Evolutionary conservation across 2,113 vertebrate genomes (phyloP).

Genomic region (Tachysurus vachellii): DNA sequence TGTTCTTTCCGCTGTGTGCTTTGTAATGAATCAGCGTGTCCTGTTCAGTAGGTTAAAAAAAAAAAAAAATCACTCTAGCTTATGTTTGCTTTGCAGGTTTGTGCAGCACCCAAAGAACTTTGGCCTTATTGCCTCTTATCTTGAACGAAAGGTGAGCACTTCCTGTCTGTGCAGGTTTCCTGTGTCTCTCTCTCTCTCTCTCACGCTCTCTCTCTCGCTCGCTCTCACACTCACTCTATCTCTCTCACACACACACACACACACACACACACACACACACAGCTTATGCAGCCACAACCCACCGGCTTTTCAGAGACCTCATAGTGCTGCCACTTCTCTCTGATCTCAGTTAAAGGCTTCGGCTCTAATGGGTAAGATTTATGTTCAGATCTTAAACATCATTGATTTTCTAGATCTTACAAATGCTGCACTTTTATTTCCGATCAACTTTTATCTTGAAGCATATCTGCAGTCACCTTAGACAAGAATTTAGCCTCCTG

Average conservation of each 20-base stretch:
- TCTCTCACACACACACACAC: not conserved
- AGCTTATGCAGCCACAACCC: not conserved
- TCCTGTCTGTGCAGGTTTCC: conserved; percentile 30
- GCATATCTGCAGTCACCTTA: not conserved
- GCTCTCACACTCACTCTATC: too few relatives aligned
- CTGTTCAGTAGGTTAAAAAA: not conserved
- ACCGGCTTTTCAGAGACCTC: not conserved
- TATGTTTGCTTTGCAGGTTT: conserved; percentile 77
- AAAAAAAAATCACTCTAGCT: not conserved
- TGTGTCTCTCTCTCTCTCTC: not conserved
- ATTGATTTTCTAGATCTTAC: not conserved
- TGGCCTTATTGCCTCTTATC: conserved; percentile 93
- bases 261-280: not conserved
- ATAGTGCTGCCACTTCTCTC: not conserved
- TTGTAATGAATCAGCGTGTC: conserved; percentile 1
- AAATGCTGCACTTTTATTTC: not conserved
- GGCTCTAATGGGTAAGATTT: not conserved
- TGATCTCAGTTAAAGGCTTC: not conserved
- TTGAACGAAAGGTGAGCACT: conserved; percentile 93
- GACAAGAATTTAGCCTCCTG: not conserved
- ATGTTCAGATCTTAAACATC: not conserved
- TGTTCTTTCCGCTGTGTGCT: not conserved
- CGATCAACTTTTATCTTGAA: not conserved
- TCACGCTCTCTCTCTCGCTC: not conserved
- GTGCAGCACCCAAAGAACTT: conserved; percentile 99